Base-by-base conservation (phyloP, 2,797 vertebrate species). In the Heliangelus exortis region DNA sequence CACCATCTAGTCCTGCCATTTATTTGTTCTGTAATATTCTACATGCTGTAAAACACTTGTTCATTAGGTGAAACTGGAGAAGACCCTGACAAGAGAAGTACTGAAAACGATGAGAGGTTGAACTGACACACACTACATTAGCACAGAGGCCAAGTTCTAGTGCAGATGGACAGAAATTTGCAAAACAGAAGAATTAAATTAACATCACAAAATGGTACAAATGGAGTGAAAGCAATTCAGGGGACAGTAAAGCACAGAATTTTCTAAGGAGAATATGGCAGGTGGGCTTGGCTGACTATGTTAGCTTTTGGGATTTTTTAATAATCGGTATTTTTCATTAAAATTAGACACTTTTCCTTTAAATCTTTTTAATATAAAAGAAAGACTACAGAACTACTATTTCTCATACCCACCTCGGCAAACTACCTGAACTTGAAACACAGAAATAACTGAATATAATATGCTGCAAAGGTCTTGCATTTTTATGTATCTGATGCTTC, bases 401-500 rank as follows among this genome's bases (percentile, higher is more conserved):
- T 88, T 90, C 66, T 71, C 47, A 54, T 19, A 79, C 8, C 4
- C 9, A 58, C 9, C 7, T 36, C 51, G 41, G 18, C 28, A 59
- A 88, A 50, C 20, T 19, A 63, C 5, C 22, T 66, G 2, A 57
- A 91, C 33, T 76, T 76, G 58, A 73, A 90, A 57, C 41, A 84
- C 3, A 53, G 25, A 68, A 90, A 72, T 33, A 76, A 76, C n/a
- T 63, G 15, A 93, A 87, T 84, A 83, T 68, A 73, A 83, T 33
- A 31, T 43, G 41, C 28, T 83, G 80, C 63, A 89, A 96, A 93
- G 50, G 72, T 79, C 33, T 90, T 88, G 43, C 21, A 83, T 77
- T 96, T 93, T 41, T 41, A 41, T 41, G 39, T 81, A 96, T 51
- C 65, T 85, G 86, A 61, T 87, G 89, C 87, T 94, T 80, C 63